Base-by-base conservation (phyloP, 2,888 invertebrate genomes). In the Orchesellides sinensis region DNA sequence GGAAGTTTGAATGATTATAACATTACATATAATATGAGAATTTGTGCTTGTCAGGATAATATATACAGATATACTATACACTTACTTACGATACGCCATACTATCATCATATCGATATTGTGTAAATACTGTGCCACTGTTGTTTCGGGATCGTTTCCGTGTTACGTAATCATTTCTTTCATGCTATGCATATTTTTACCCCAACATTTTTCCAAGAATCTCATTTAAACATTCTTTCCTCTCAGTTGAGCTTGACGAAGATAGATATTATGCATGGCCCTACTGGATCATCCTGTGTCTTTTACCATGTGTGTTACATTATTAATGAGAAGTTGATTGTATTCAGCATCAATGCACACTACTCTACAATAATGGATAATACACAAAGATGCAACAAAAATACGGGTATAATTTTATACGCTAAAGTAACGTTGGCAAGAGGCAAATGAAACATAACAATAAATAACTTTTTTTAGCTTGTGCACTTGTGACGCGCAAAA, bases 141-240 rank as follows among this genome's bases (percentile, higher is more conserved):
- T n/a, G n/a, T n/a, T n/a, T n/a, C n/a, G n/a, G n/a, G n/a, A n/a
- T n/a, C n/a, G n/a, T n/a, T 73, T 80, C 73, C 80, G 80, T 66
- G 66, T 80, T 80, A 80, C 73, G 80, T 80, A 80, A 80, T 73
- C 80, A 80, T 80, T 80, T 73, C 68, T 54, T 61, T 70, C 63
- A 61, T 27, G 65, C 19, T 29, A 49, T 49, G 66, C 54, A 66
- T 63, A 66, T 68, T 68, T 77, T 54, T 45, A 45, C 54, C 35
- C 65, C 52, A 27, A 40, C 35, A 65, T 74, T 52, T 74, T 75
- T 52, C 66, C 56, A 29, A 66, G 56, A 66, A 54, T 40, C 47
- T 66, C 56, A 21, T 56, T 68, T 65, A 52, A 35, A 25, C 73
- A 73, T 61, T 73, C 61, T 61, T 73, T 40, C 65, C 45, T 61